These are phyloP conservation scores for Minunthozetes semirufus DNA, from an alignment of 2,888 invertebrate species.

Conservation along the genomic window DNA sequence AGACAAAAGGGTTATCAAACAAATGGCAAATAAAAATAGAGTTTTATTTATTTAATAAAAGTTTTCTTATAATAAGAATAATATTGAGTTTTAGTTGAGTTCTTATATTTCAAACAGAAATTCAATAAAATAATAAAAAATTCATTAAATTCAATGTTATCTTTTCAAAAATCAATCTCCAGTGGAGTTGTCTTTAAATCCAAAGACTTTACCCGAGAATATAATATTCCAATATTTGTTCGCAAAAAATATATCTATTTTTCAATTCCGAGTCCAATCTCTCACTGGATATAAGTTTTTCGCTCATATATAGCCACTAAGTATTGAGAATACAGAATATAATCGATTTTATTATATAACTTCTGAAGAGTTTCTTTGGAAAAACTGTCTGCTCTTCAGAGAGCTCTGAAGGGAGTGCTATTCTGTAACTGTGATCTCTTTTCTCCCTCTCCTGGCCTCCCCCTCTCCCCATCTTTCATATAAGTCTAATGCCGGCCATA, in stretches of 20 bases:
- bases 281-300: not conserved
- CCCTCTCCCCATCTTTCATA: too few species aligned
- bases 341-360: not conserved
- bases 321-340: not conserved
- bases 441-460: too few species aligned
- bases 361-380: not conserved
- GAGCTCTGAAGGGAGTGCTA: not conserved
- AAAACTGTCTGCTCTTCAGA: not conserved
- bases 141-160: not conserved
- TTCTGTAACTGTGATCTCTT: too few species aligned
- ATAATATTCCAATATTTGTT: not conserved
- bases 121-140: not conserved
- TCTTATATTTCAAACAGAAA: not conserved
- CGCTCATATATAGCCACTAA: not conserved
- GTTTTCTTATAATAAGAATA: not conserved
- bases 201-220: not conserved
- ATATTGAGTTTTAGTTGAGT: not conserved
- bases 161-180: not conserved
- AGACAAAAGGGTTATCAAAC: too few species aligned
- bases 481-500: conserved; percentile 7
- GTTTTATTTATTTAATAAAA: too few species aligned
- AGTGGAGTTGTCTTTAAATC: not conserved
- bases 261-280: not conserved
- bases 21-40: too few species aligned
- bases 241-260: not conserved